A percentile compares a stretch with the other conserved stretches of the same genome.
Evolutionary conservation across 2,797 vertebrate genomes (phyloP).

Genomic region (Rachycentron canadum): DNA sequence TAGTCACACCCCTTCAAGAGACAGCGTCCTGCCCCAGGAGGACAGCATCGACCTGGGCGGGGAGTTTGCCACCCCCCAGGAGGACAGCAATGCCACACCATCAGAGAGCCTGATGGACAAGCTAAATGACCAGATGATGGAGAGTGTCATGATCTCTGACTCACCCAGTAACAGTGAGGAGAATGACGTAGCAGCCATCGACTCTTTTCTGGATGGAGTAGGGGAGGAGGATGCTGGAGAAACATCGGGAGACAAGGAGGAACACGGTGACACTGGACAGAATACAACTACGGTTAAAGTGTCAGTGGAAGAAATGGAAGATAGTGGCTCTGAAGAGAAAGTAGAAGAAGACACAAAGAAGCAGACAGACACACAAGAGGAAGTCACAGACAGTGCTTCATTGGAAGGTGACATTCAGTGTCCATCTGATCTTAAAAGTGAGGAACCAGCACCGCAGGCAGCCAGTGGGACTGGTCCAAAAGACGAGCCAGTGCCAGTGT

Average conservation of each 20-base stretch:
- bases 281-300: slow-evolving; percentile 75
- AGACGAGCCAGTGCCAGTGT: slow-evolving; percentile 89
- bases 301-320: slow-evolving; percentile 73
- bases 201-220: slow-evolving; percentile 84
- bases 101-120: slow-evolving; percentile 91
- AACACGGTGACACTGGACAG: slow-evolving; percentile 52
- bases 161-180: slow-evolving; percentile 96
- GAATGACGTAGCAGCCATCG: slow-evolving; percentile 91
- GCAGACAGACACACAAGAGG: slow-evolving; percentile 27
- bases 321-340: slow-evolving; percentile 58
- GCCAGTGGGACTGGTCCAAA: slow-evolving; percentile 59
- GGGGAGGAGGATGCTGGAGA: slow-evolving; percentile 47
- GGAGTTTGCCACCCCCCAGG: slow-evolving; percentile 89
- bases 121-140: slow-evolving; percentile 98
- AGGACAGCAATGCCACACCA: slow-evolving; percentile 83
- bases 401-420: slow-evolving; percentile 39
- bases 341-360: slow-evolving; percentile 57
- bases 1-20: slow-evolving; percentile 63
- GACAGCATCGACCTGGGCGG: slow-evolving; percentile 93
- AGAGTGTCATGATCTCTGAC: slow-evolving; percentile 98
- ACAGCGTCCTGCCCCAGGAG: slow-evolving; percentile 83
- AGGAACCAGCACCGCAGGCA: slow-evolving; percentile 34
- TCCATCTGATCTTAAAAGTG: slow-evolving; percentile 47
- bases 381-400: slow-evolving; percentile 25
- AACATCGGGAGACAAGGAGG: slow-evolving; percentile 5